Evolutionary conservation across 2,888 invertebrate species (phyloP).

Genomic region (Formica aserva): DNA sequence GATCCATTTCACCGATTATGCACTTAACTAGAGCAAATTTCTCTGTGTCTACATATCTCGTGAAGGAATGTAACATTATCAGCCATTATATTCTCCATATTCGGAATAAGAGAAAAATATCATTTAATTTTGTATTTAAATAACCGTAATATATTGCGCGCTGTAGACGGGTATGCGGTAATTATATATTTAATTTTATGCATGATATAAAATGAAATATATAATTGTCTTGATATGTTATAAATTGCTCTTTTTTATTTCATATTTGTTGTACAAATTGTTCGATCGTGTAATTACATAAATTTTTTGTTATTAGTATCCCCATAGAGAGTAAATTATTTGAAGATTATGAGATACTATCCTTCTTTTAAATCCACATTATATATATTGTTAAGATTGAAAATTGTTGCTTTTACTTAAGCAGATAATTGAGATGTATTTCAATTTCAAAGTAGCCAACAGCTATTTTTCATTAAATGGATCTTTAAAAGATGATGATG

Average conservation of each 20-base stretch:
- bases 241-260: background rate
- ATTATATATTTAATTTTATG: constrained; percentile 12
- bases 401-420: background rate
- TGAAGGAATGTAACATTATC: constrained; percentile 47
- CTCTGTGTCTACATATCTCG: constrained; percentile 10
- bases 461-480: constrained; percentile 45
- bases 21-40: constrained; percentile 55
- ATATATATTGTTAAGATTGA: background rate
- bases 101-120: constrained; percentile 29
- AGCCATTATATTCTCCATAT: constrained; percentile 34
- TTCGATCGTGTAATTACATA: background rate
- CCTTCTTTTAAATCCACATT: background rate
- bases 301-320: background rate
- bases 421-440: constrained; percentile 18
- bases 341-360: background rate
- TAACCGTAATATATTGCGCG: background rate
- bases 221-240: background rate
- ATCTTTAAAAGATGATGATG: constrained; percentile 28
- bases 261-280: background rate
- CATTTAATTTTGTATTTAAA: constrained; percentile 30
- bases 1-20: constrained; percentile 54
- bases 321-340: background rate
- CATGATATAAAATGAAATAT: background rate
- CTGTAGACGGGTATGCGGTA: background rate
- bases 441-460: constrained; percentile 43